Conservation (phyloP, 2,797 vertebrate species). For the Sebastes nivosus region DNA sequence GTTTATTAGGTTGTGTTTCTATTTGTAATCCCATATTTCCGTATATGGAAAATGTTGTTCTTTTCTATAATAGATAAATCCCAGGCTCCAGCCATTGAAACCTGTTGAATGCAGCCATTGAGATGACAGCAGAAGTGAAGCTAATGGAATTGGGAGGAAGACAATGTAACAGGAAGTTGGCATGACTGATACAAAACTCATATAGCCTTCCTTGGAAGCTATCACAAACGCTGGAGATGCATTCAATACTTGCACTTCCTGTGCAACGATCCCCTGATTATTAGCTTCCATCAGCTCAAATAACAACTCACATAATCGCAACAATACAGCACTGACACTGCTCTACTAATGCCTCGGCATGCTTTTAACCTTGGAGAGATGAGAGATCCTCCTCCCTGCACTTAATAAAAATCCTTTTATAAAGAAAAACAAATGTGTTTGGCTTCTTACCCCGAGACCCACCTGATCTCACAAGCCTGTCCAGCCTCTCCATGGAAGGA, state of each 20-base stretch:
- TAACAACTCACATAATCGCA: slow-evolving; percentile 3
- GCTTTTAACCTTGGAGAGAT: slow-evolving; percentile 4
- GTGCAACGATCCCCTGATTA: not conserved
- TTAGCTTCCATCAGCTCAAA: slow-evolving; percentile 29
- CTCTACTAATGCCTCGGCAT: not conserved
- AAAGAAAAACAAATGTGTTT: not conserved
- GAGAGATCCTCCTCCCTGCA: not conserved
- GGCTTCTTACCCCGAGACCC: slow-evolving; percentile 72
- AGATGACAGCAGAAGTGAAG: slow-evolving; percentile 4
- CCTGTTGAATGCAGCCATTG: slow-evolving; percentile 35
- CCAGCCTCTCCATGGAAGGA: slow-evolving; percentile 93
- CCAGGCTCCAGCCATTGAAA: not conserved
- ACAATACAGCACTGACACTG: not conserved
- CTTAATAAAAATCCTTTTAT: not conserved
- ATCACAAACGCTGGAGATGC: not conserved
- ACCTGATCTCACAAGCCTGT: slow-evolving; percentile 93
- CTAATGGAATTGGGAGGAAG: not conserved
- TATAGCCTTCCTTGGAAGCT: not conserved
- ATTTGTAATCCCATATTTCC: not conserved
- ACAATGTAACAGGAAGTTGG: slow-evolving; percentile 33
- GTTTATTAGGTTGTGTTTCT: not conserved
- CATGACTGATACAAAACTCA: not conserved
- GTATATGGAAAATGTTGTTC: not conserved
- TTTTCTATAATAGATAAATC: not conserved
- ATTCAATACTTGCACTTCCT: slow-evolving; percentile 28